phyloP scores from a whole-genome alignment of 2,113 vertebrate species.

The Theristicus caerulescens region DNA sequence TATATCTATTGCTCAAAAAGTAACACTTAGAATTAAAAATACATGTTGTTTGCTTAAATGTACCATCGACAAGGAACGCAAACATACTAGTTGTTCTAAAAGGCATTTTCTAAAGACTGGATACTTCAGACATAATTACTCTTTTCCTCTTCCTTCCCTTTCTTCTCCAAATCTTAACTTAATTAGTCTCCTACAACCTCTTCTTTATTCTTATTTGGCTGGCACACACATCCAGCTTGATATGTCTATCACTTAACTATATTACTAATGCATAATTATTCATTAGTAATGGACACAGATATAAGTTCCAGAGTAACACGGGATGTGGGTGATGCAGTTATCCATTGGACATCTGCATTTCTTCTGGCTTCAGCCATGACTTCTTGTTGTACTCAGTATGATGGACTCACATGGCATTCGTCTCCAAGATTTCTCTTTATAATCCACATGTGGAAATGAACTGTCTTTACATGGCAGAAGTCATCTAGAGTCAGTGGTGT shows the following conservation, averaged over 20 bases:
- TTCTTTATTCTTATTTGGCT: background rate
- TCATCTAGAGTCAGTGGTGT: background rate
- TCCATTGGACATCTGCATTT: background rate
- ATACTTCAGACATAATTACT: background rate
- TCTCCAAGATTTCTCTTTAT: background rate
- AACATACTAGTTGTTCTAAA: background rate
- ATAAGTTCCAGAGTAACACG: background rate
- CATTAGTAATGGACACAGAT: background rate
- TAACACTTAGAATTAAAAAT: background rate
- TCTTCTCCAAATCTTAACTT: background rate
- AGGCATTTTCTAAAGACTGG: background rate
- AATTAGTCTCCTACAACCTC: background rate
- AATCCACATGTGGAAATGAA: accelerated
- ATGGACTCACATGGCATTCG: accelerated
- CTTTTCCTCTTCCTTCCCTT: background rate
- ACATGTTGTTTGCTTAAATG: background rate
- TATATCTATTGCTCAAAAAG: background rate
- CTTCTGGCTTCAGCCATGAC: background rate
- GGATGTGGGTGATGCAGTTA: background rate
- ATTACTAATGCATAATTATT: background rate
- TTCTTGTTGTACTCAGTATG: background rate
- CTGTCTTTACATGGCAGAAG: background rate
- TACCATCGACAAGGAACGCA: background rate
- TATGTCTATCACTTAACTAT: background rate
- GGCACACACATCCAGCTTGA: background rate